Evolutionary conservation across 2,888 invertebrate genomes (phyloP).

Genomic region (Cataglyphis albicans): DNA sequence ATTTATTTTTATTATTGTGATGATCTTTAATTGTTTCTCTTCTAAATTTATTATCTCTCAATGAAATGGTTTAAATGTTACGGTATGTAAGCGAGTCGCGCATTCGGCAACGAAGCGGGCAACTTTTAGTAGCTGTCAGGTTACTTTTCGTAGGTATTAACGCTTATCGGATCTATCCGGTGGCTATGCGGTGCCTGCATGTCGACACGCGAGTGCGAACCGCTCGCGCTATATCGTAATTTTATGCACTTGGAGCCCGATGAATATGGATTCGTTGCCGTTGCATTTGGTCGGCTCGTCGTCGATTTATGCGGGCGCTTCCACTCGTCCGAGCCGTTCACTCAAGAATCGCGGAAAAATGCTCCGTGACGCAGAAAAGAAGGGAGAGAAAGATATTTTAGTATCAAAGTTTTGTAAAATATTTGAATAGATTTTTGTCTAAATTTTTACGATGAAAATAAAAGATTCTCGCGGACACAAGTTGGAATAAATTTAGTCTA

Average conservation of each 20-base stretch:
- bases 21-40: not conserved
- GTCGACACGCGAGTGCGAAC: conserved; percentile 77
- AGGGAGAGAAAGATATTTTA: not conserved
- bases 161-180: conserved; percentile 76
- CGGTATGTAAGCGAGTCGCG: conserved; percentile 53
- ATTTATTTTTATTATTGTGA: not conserved
- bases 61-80: not conserved
- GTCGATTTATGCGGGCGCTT: conserved; percentile 70
- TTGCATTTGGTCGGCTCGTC: conserved; percentile 68
- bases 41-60: not conserved
- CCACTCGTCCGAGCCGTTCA: conserved; percentile 61
- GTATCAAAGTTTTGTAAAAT: not conserved
- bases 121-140: conserved; percentile 57
- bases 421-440: not conserved
- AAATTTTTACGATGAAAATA: not conserved
- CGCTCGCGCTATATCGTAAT: conserved; percentile 81
- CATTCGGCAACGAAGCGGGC: not conserved
- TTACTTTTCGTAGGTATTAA: conserved; percentile 74
- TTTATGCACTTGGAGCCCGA: conserved; percentile 83
- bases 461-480: not conserved
- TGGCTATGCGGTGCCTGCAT: conserved; percentile 71
- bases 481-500: too few relatives aligned
- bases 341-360: conserved; percentile 69
- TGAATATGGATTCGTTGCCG: conserved; percentile 84
- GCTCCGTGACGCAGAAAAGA: not conserved